A percentile compares a stretch with the other conserved stretches of the same genome.
Evolutionary conservation across 1,140 invertebrate genomes (phyloP).

Genomic region (Conus ventricosus): DNA sequence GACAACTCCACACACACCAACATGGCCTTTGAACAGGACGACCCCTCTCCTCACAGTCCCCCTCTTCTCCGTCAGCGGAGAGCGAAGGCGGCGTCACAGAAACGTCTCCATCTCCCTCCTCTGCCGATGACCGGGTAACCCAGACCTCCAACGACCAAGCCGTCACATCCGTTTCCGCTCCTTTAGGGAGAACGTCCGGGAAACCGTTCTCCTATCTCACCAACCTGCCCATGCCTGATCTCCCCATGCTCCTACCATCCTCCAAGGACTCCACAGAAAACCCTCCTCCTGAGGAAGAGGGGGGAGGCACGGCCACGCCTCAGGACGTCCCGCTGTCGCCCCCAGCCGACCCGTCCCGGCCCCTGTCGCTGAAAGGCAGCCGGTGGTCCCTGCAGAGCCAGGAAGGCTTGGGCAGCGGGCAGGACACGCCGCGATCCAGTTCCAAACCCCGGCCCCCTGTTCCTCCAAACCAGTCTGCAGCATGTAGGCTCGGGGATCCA

Average conservation of each 20-base stretch:
- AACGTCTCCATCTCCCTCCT: background rate
- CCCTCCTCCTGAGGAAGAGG: background rate
- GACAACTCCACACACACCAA: background rate
- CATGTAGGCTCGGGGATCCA: background rate
- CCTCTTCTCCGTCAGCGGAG: background rate
- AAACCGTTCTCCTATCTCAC: background rate
- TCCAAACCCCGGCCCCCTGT: background rate
- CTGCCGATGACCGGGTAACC: background rate
- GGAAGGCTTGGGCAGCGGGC: background rate
- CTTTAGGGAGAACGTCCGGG: background rate
- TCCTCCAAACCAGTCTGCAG: slow-evolving; percentile 4
- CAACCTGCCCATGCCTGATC: background rate
- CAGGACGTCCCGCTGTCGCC: background rate
- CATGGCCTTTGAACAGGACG: background rate
- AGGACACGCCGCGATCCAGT: background rate
- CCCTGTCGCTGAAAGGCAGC: background rate
- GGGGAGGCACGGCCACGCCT: background rate
- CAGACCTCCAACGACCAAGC: background rate
- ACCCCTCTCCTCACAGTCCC: background rate
- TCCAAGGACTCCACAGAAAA: background rate
- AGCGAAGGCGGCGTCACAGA: background rate
- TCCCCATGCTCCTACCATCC: background rate
- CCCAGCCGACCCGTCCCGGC: background rate
- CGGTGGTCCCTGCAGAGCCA: background rate
- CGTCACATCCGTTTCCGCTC: background rate